Conservation (phyloP, 1,140 invertebrate species). For the Temnothorax nylanderi region DNA sequence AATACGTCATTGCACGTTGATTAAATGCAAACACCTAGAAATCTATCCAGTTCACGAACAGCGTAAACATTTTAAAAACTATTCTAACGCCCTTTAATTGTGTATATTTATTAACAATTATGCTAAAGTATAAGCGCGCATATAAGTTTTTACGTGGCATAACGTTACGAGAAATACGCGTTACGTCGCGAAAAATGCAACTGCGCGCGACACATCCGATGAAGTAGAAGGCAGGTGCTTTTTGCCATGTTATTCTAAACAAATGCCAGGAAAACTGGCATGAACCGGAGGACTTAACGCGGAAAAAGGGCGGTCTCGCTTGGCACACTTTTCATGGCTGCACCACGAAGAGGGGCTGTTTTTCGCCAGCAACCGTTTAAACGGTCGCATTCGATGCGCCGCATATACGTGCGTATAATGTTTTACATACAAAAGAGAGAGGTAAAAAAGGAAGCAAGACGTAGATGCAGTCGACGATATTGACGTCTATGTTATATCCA, state of each 20-base stretch:
- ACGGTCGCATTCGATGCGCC: constrained; percentile 32
- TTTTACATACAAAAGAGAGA: constrained; percentile 37
- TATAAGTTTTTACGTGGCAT: not conserved
- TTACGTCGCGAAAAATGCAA: constrained; percentile 40
- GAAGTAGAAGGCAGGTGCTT: not conserved
- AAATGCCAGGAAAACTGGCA: constrained; percentile 22
- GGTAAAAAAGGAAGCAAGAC: constrained; percentile 27
- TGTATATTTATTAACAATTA: not conserved
- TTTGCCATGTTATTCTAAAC: constrained; percentile 40
- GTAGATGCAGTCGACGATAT: constrained; percentile 55
- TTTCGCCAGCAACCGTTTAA: constrained; percentile 38
- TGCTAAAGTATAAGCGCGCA: constrained; percentile 6
- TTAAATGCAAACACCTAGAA: not conserved
- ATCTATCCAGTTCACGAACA: not conserved
- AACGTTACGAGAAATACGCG: not conserved
- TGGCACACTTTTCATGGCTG: constrained; percentile 22
- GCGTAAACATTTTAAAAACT: not conserved
- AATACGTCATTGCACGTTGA: not conserved
- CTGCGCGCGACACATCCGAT: constrained; percentile 40
- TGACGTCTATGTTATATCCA: constrained; percentile 58
- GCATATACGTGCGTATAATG: constrained; percentile 25
- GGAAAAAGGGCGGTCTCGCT: constrained; percentile 10
- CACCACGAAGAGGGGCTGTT: not conserved
- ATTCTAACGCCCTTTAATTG: not conserved
- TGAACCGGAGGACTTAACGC: constrained; percentile 14